Base-by-base conservation (phyloP, 2,888 invertebrate species). In the Chorisops tibialis region DNA sequence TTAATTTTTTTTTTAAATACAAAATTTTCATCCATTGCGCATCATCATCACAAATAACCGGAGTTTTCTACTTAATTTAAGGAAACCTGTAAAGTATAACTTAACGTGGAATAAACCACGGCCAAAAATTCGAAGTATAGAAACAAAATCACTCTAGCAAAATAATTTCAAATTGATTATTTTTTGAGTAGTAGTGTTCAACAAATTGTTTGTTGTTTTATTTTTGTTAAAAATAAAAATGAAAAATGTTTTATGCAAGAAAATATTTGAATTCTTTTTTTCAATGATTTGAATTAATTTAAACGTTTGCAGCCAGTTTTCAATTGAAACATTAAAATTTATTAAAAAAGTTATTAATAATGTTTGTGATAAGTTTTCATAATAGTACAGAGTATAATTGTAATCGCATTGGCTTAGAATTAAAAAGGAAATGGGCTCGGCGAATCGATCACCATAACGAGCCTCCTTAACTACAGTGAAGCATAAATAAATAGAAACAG, bases 401-500 rank as follows among this genome's bases (percentile, higher is more conserved):
- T 18, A 11, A 45, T 43, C 7, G 39, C 21, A 56, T 30, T 56
- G n/a, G 16, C 18, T n/a, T 24, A 43, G 18, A 12, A 19, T 11
- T 56, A 39, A 16, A 30, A 56, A 16, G 43, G 30, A 11, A 16
- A 35, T 43, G 18, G 30, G 30, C 56, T 56, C 56, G 56, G 18
- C 43, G 18, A 16, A 7, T 16, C 18, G 9, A 14, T 45, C 43
- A n/a, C n/a, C n/a, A n/a, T n/a, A n/a, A 43, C 56, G 56, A 56
- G 56, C 18, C 35, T 35, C 18, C 56, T 30, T 45, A 56, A 18
- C 43, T 56, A 56, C 56, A 30, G 43, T 45, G 45, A 56, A 56
- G 43, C 56, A 56, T 56, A 56, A 43, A 56, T 56, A 45, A 56
- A 56, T 56, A 56, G 56, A 56, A 56, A 60, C 39, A 38, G 60